These are phyloP conservation scores for Chelonoidis abingdonii DNA, from an alignment of 2,113 vertebrate genomes.

Conservation along the genomic window DNA sequence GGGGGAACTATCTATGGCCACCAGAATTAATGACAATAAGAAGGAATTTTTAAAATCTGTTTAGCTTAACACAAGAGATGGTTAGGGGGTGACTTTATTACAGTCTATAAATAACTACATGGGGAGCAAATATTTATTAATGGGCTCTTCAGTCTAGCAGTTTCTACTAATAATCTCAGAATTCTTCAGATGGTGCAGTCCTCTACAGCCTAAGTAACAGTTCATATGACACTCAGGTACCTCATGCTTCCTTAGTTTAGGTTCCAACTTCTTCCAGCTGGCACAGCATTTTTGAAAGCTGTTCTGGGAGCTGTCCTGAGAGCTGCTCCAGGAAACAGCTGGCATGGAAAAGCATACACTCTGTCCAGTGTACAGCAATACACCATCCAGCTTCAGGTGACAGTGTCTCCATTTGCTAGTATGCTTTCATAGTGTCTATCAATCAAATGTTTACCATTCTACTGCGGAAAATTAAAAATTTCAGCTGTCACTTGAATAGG, in stretches of 20 bases:
- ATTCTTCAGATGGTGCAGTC: background rate
- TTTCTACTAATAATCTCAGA: background rate
- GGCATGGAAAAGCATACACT: no score
- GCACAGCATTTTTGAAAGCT: background rate
- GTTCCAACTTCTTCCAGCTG: background rate
- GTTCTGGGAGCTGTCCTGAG: no score
- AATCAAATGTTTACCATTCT: background rate
- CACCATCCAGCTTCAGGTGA: background rate
- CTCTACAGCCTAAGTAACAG: background rate
- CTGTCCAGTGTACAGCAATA: no score
- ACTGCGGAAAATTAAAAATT: background rate
- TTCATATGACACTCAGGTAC: background rate
- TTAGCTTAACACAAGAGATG: no score
- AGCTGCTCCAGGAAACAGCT: no score
- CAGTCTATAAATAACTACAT: no score
- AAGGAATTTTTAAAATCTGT: no score
- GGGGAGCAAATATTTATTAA: no score
- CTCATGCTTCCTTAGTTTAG: background rate
- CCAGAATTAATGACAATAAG: no score
- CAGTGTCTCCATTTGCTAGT: background rate
- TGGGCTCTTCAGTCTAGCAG: background rate
- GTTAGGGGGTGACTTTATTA: no score
- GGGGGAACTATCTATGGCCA: no score
- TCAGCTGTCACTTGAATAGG: background rate
- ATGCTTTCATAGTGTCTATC: background rate